phyloP scores from a whole-genome alignment of 2,797 vertebrate species.

The Sebastes baramenuke region DNA sequence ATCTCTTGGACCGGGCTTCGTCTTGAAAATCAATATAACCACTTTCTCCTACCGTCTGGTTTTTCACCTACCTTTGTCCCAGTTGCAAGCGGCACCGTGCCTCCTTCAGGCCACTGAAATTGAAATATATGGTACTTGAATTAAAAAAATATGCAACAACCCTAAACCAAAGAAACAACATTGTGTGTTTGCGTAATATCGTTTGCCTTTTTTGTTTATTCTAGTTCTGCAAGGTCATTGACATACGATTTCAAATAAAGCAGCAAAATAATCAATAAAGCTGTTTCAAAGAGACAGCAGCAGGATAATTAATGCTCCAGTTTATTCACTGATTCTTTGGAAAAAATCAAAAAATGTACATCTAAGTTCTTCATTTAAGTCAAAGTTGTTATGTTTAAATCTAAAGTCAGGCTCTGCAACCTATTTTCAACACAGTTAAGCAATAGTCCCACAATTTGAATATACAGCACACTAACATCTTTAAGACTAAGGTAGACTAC shows the following conservation, averaged over 20 bases:
- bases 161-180: neutral
- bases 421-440: neutral
- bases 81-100: fast-evolving
- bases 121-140: neutral
- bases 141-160: neutral
- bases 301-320: neutral
- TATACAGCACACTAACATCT: neutral
- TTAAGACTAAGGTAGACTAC: neutral
- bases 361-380: too few relatives aligned
- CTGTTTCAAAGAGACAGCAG: neutral
- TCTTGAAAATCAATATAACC: neutral
- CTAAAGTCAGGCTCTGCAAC: neutral
- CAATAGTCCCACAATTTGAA: neutral
- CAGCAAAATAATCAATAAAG: neutral
- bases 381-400: too few relatives aligned
- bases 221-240: neutral
- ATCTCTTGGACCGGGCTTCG: neutral
- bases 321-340: too few relatives aligned
- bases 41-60: neutral
- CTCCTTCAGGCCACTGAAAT: neutral
- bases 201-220: neutral
- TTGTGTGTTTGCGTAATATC: neutral
- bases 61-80: neutral
- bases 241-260: neutral
- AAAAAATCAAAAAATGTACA: too few relatives aligned